Evolutionary conservation across 2,888 invertebrate genomes (phyloP), one percentile per base, ranked within the genome.

Genomic region (Cataglyphis rosenhaueri): DNA sequence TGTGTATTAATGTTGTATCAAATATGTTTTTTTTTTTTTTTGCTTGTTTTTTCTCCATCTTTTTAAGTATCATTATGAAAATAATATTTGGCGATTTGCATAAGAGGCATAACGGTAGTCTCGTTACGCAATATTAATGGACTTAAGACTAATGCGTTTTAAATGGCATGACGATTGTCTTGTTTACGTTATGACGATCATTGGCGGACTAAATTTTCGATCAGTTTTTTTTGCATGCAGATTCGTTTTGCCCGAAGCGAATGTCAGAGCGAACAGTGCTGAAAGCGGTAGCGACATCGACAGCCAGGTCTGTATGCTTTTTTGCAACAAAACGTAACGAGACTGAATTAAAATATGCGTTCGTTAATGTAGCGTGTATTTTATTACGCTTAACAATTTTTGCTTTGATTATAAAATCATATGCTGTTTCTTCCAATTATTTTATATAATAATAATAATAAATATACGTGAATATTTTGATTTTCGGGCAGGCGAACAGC

Each of bases 211-310:
- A 29, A 68, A 55, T 66, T 29, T 41, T 44, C n/a, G 3, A 10
- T 38, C 21, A 57, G 57, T 57, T 62, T 18, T 76, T 79, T 55
- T 5, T 38, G 29, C 73, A 44, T 62, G 38, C 74, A 94, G 94
- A 88, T 94, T 94, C 71, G 65, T 86, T 66, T 85, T 94, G 59
- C 93, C 94, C 68, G 93, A 93, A 83, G 84, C 87, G 38, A 91
- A 90, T 73, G 87, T 87, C 48, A 90, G 93, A 48, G 89, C 92
- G 32, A 94, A 92, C 86, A 93, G 93, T 82, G 92, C 92, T 41
- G 94, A 94, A 85, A 93, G 93, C 78, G 91, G 92, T 73, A 94
- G 94, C 84, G 94, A 94, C 70, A 89, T 92, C 83, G 93, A 93
- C n/a, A 94, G 94, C 71, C 93, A 94, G 90, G 94, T 91, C 85